These are phyloP conservation scores for Neotragus pygmaeus DNA, from an alignment of 2,113 vertebrate genomes.

Conservation along the genomic window DNA sequence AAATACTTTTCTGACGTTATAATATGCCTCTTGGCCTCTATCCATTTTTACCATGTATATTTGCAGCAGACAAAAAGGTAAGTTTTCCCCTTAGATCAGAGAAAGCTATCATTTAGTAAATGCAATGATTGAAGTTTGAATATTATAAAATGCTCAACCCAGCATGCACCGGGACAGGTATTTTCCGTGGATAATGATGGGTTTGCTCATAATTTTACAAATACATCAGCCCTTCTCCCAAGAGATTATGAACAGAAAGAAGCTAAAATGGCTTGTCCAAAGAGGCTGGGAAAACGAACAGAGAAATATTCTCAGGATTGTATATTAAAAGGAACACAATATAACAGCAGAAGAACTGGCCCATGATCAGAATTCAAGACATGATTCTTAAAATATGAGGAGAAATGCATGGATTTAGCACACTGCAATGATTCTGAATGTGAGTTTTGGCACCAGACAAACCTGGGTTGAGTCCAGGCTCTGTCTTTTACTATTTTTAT, in stretches of 20 bases:
- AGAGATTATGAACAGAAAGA: slow-evolving; percentile 12
- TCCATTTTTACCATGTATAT: slow-evolving; percentile 12
- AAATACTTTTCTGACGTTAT: slow-evolving; percentile 30
- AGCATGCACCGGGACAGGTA: background rate
- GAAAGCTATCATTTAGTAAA: slow-evolving; percentile 35
- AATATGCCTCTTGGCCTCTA: slow-evolving; percentile 32
- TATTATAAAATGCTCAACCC: slow-evolving; percentile 27
- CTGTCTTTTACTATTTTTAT: background rate
- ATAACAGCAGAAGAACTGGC: background rate
- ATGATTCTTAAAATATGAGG: background rate
- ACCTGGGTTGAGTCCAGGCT: background rate
- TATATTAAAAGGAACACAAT: background rate
- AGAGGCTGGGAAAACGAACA: background rate
- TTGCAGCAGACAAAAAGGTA: slow-evolving; percentile 41
- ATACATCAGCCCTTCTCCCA: slow-evolving; percentile 24
- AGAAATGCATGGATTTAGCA: background rate
- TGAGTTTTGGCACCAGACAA: background rate
- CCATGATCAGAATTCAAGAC: background rate
- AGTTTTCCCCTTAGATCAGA: slow-evolving; percentile 19
- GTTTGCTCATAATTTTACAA: slow-evolving; percentile 14
- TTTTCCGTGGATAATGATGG: background rate
- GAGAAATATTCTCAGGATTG: background rate
- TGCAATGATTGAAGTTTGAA: slow-evolving; percentile 11
- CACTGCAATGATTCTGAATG: background rate
- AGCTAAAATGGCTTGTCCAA: slow-evolving; percentile 4